Base-by-base conservation (phyloP, 2,888 invertebrate species). In the Leptinotarsa peninsularis region DNA sequence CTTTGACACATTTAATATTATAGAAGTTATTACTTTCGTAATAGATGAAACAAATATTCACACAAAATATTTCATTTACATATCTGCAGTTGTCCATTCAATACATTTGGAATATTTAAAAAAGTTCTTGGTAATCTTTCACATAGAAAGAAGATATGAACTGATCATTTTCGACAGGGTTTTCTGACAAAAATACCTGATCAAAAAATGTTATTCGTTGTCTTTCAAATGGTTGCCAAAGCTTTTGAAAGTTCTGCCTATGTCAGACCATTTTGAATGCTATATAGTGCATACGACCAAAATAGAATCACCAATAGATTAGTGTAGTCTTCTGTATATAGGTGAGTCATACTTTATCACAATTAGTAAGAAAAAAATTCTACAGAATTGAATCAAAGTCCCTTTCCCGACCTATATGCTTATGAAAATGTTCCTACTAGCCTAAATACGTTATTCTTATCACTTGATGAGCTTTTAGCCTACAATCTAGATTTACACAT, bases 151-250 rank as follows among this genome's bases (percentile, higher is more conserved):
- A 33, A 33, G 3, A 43, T 43, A 43, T 43, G 43, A 13, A 10
- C 10, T 10, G 10, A 43, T 10, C 43, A 43, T 43, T 43, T 43
- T 43, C 43, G 43, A 43, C 43, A 43, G 43, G 43, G 43, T 43
- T 43, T 43, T 43, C 43, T 43, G 43, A 43, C 43, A 10, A 43
- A 43, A 43, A 43, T 33, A 43, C 43, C n/a, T 4, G n/a, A 52
- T 52, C 1, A 52, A 52, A 15, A 52, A 52, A 17, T 52, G 4
- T 3, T 17, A 67, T 67, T n/a, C 7, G 17, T 67, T 13, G 14
- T 67, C 21, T 49, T 18, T 58, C 70, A 70, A 49, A 70, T 70
- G 70, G 70, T 70, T 70, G 70, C 58, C 58, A 18, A 33, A 43
- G 63, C 63, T 63, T 63, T 63, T n/a, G n/a, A 27, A 63, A 63